Base-by-base conservation (phyloP, 2,113 vertebrate genomes). In the Pholis gunnellus region DNA sequence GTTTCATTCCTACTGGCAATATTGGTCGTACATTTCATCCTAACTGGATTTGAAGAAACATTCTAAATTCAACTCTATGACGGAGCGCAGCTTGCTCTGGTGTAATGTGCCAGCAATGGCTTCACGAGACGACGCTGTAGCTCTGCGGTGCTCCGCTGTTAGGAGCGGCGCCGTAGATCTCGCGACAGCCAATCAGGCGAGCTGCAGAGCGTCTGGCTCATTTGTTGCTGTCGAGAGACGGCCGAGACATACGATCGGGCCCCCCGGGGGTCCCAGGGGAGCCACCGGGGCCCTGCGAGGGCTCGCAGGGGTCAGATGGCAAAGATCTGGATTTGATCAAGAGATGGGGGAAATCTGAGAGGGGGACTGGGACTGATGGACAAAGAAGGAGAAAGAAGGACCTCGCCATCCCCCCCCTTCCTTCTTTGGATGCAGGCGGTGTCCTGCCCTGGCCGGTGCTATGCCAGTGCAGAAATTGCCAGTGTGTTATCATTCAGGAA, bases 271-370 rank as follows among this genome's bases (percentile, higher is more conserved):
- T 92, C 93, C 84, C 89, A 0, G 0, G 83, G 83, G 92, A 90
- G 52, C 61, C 66, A 7, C 70, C 40, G 31, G 2, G 76, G 87
- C 56, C 38, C 63, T 75, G 81, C 52, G 77, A 81, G 83, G 83
- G 72, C 77, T 90, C 29, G 40, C 81, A 40, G 80, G 89, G 92
- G 90, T 94, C 93, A 93, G 69, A 82, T 93, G 86, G 89, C 88
- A 92, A 87, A 88, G 84, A 89, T 92, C 81, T 92, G 87, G 88
- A 88, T 89, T 89, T 56, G 85, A 93, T 89, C 89, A 83, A 59
- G 78, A 67, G 60, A 20, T 78, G 31, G 14, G 50, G 36, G 9
- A 5, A 52, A 91, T 60, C 64, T 73, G 82, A 93, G 87, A 73
- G 60, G 69, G 44, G 38, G 65, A 66, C 70, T 65, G 87, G 84